Conservation (phyloP, 2,888 invertebrate genomes). For the Anodontia alba region DNA sequence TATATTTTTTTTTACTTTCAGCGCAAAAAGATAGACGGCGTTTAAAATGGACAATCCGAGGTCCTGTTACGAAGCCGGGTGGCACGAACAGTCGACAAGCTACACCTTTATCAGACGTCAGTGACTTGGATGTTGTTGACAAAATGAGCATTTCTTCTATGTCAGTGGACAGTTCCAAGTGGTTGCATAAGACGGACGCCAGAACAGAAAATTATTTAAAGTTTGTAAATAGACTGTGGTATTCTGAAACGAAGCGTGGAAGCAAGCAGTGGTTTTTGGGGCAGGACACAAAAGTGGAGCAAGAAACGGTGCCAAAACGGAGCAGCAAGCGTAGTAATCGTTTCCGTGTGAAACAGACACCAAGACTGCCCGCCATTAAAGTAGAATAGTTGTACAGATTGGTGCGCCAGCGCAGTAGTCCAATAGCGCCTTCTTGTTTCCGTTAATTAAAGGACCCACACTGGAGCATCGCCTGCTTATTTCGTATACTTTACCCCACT, state of each 20-base stretch:
- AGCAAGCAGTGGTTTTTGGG: conserved; percentile 53
- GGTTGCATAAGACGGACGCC: conserved; percentile 50
- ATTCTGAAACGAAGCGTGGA: conserved; percentile 32
- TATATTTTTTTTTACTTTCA: neutral
- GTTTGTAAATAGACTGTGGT: conserved; percentile 36
- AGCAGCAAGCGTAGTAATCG: neutral
- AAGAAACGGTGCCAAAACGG: neutral
- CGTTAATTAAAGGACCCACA: too few species aligned
- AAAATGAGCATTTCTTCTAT: conserved; percentile 42
- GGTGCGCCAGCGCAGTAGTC: too few species aligned
- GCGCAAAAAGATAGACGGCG: neutral
- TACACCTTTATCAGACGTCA: conserved; percentile 30
- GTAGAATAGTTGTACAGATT: neutral
- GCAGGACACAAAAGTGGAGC: conserved; percentile 20
- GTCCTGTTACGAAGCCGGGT: neutral
- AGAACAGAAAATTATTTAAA: conserved; percentile 30
- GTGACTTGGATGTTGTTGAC: conserved; percentile 45
- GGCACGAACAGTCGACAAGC: neutral
- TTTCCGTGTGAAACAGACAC: neutral
- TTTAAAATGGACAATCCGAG: neutral
- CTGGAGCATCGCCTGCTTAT: too few species aligned
- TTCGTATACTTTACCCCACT: too few species aligned
- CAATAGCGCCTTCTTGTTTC: too few species aligned
- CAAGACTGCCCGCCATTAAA: neutral
- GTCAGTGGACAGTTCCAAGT: conserved; percentile 37